Evolutionary conservation across 2,888 invertebrate species (phyloP).

Genomic region (Zelleria hepariella): DNA sequence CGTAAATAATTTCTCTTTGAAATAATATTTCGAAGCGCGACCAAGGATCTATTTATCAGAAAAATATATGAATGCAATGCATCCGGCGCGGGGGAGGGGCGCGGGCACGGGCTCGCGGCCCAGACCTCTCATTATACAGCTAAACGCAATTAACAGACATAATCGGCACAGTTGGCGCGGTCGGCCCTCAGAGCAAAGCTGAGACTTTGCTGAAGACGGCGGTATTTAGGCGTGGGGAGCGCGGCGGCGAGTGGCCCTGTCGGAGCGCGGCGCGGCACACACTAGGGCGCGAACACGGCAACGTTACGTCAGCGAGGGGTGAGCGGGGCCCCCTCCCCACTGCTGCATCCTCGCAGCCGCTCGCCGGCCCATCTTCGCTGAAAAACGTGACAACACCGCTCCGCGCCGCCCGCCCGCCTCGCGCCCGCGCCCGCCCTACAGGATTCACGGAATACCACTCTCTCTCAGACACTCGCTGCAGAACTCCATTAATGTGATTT

Average conservation of each 20-base stretch:
- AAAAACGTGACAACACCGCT: constrained; percentile 58
- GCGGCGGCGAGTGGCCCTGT: constrained; percentile 41
- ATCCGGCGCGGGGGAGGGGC: constrained; percentile 50
- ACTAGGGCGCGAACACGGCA: constrained; percentile 66
- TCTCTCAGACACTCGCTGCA: constrained; percentile 35
- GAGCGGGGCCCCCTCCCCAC: constrained; percentile 42
- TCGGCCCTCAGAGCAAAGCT: constrained; percentile 52
- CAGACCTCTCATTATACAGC: neutral
- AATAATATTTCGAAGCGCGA: constrained; percentile 43
- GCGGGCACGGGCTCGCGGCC: constrained; percentile 10
- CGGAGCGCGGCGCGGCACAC: constrained; percentile 65
- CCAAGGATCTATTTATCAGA: constrained; percentile 46
- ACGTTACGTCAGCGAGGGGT: constrained; percentile 67
- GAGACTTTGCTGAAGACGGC: constrained; percentile 48
- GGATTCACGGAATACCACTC: constrained; percentile 12
- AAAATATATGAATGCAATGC: constrained; percentile 62
- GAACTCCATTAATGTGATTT: constrained; percentile 35
- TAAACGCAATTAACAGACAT: constrained; percentile 13
- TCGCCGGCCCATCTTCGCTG: constrained; percentile 54
- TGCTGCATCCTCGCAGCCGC: constrained; percentile 61
- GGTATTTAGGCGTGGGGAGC: constrained; percentile 48
- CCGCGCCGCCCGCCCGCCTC: constrained; percentile 27
- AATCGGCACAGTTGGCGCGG: constrained; percentile 35
- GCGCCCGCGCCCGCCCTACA: constrained; percentile 17
- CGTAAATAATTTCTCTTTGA: neutral